Evolutionary conservation across 2,888 invertebrate species (phyloP), one percentile per base, ranked within the genome.

Genomic region (Eupithecia dodoneata): DNA sequence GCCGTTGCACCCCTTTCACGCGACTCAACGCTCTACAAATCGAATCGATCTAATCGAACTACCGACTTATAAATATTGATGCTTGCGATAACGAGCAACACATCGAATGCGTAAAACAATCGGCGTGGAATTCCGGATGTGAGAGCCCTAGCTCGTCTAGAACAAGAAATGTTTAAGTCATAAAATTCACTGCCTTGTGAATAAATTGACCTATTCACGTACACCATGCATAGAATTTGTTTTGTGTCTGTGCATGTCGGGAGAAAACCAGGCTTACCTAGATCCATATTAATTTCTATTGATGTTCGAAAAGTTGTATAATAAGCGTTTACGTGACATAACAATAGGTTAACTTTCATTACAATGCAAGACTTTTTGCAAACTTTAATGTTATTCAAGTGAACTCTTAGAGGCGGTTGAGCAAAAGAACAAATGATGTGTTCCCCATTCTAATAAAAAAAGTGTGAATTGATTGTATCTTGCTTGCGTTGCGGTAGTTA

Each of bases 1-100:
- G 93, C 91, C 94, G 87, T 93, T 93, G 93, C 94, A 94, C 94
- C 93, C 93, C 92, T 93, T 94, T 94, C 94, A 91, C 93, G 92
- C 88, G 86, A 84, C 90, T 92, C 88, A 91, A 93, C 92, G 94
- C 94, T 94, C 94, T 93, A 94, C 90, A 94, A 94, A 94, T 89
- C 89, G 86, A 89, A 89, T 92, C 91, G 87, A 90, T 91, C 88
- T 91, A 88, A 90, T 91, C 89, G 86, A 87, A 83, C 86, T 85
- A 86, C 86, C 63, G 73, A 85, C 85, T 90, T 84, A 91, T 92
- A 87, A 89, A 92, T 92, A 92, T 92, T 90, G 83, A 92, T 90
- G 84, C 59, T 77, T 75, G 79, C 81, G 77, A 72, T 82, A 83
- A 82, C 83, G 82, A 83, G 84, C 81, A 83, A 83, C 85, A 86